These are phyloP conservation scores for Pyrocoelia pectoralis DNA, from an alignment of 2,888 invertebrate species.

Conservation along the genomic window DNA sequence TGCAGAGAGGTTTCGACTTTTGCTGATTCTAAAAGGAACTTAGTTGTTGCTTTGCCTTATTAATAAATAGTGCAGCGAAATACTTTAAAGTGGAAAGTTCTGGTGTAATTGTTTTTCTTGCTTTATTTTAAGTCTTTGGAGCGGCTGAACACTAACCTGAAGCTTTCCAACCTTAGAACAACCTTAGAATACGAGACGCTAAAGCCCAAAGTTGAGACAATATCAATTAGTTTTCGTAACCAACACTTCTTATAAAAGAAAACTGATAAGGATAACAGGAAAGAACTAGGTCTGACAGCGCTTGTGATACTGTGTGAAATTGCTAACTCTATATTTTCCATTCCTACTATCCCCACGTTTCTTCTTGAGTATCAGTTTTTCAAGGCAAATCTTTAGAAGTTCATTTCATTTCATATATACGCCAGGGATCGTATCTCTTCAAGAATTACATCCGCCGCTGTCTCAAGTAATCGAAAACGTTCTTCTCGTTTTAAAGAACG, in stretches of 20 bases:
- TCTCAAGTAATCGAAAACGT: constrained; percentile 16
- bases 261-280: constrained; percentile 3
- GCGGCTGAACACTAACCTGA: too few species aligned
- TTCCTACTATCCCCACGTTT: background rate
- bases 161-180: constrained; percentile 5
- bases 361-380: background rate
- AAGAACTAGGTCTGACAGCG: constrained; percentile 14
- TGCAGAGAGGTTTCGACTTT: too few species aligned
- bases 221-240: constrained; percentile 16
- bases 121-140: too few species aligned
- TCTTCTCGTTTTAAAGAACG: constrained; percentile 15
- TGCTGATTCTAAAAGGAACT: too few species aligned
- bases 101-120: too few species aligned
- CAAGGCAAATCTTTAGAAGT: background rate
- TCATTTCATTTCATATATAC: constrained; percentile 13
- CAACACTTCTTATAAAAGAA: constrained; percentile 16
- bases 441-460: constrained; percentile 19
- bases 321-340: background rate
- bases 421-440: constrained; percentile 14
- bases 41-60: too few species aligned
- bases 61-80: too few species aligned
- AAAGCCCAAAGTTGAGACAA: constrained; percentile 8
- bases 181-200: constrained; percentile 17
- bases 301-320: constrained; percentile 21
- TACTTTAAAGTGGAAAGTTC: too few species aligned